Evolutionary conservation across 2,113 vertebrate genomes (phyloP).

Genomic region (Burhinus bistriatus): DNA sequence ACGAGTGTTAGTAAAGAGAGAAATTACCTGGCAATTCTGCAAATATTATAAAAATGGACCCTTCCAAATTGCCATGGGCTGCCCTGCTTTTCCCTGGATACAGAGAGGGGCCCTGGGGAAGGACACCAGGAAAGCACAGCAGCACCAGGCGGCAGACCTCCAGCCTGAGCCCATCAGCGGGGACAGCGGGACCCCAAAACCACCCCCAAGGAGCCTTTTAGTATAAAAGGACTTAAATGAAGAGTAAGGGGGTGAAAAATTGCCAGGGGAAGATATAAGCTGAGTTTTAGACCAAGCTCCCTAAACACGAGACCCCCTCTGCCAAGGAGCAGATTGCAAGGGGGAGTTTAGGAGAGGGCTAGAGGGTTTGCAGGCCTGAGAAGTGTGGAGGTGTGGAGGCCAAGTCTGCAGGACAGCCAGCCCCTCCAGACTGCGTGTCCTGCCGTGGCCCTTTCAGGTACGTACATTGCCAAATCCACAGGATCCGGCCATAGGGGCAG

Average conservation of each 20-base stretch:
- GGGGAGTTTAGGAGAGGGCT: not conserved
- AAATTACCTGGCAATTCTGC: not conserved
- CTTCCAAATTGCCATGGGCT: not conserved
- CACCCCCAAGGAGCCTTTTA: not conserved
- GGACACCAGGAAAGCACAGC: not conserved
- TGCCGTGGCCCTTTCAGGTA: not conserved
- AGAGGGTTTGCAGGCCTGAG: not conserved
- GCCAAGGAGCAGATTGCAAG: not conserved
- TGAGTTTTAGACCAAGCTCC: not conserved
- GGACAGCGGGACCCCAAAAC: not conserved
- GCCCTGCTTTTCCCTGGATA: not conserved
- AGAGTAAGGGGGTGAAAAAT: not conserved
- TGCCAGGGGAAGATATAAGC: rapidly evolving
- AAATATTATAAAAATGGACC: not conserved
- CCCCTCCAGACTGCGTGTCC: not conserved
- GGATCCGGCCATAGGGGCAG: not conserved
- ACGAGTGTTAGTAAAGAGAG: not conserved
- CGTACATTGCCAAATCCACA: not conserved
- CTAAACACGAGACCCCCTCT: not conserved
- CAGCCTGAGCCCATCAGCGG: not conserved
- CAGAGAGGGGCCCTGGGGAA: not conserved
- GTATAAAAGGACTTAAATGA: too few relatives aligned
- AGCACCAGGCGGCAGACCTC: not conserved
- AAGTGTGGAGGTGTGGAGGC: rapidly evolving
- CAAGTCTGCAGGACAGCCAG: not conserved